Evolutionary conservation across 2,797 vertebrate genomes (phyloP).

Genomic region (Danio tinwini): DNA sequence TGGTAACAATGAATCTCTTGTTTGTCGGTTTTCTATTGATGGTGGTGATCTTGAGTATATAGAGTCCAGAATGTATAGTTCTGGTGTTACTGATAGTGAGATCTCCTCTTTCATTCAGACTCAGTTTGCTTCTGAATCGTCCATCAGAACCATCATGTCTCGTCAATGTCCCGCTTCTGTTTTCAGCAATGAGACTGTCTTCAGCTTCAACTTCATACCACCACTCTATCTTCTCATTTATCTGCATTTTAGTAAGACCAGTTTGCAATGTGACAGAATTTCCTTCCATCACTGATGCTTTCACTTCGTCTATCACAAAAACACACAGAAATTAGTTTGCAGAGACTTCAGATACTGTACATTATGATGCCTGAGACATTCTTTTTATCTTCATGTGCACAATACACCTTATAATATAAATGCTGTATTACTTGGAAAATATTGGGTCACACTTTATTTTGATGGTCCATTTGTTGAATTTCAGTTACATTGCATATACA

Average conservation of each 20-base stretch:
- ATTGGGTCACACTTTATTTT: too few species aligned
- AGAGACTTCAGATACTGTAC: too few species aligned
- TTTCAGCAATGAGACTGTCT: neutral
- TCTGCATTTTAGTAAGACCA: neutral
- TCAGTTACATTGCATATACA: too few species aligned
- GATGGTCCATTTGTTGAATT: too few species aligned
- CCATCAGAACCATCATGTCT: neutral
- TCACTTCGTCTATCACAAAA: neutral
- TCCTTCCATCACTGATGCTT: neutral
- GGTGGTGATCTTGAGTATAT: neutral
- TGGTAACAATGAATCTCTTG: neutral
- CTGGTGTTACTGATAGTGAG: neutral
- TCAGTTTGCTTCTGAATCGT: neutral
- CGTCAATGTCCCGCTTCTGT: fast-evolving
- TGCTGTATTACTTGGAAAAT: too few species aligned
- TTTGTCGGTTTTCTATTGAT: too few species aligned
- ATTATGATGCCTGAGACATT: too few species aligned
- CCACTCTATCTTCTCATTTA: neutral
- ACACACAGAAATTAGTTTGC: neutral
- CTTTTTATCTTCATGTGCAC: too few species aligned
- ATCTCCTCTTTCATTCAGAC: neutral
- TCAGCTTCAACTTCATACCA: neutral
- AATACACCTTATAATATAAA: too few species aligned
- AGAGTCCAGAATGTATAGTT: slow-evolving; percentile 10
- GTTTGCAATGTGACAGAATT: neutral